Evolutionary conservation across 2,797 vertebrate species (phyloP).

Genomic region (Melanotaenia boesemani): DNA sequence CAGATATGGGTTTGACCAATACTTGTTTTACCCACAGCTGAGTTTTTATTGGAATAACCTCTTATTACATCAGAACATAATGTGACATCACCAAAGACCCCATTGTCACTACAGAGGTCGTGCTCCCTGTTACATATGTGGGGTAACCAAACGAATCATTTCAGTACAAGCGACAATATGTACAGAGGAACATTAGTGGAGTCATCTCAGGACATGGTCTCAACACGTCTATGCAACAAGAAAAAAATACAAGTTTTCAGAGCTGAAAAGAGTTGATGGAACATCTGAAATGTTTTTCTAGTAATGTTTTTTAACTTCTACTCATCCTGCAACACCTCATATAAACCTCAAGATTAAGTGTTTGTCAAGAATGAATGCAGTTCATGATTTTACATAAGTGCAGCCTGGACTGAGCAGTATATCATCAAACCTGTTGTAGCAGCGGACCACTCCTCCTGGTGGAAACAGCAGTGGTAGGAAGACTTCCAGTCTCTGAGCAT

Average conservation of each 20-base stretch:
- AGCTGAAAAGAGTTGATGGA: not conserved
- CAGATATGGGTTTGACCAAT: slow-evolving; percentile 16
- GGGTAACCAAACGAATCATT: not conserved
- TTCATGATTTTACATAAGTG: slow-evolving; percentile 41
- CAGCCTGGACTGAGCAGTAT: slow-evolving; percentile 54
- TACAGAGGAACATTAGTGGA: slow-evolving; percentile 8
- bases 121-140: slow-evolving; percentile 44
- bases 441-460: slow-evolving; percentile 55
- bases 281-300: not conserved
- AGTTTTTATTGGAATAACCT: slow-evolving; percentile 34
- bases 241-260: slow-evolving; percentile 7
- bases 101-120: slow-evolving; percentile 35
- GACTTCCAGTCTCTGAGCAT: slow-evolving; percentile 64
- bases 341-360: slow-evolving; percentile 13
- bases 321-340: not conserved
- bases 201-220: not conserved
- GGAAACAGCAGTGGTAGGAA: slow-evolving; percentile 59
- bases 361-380: slow-evolving; percentile 29
- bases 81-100: slow-evolving; percentile 37
- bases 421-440: slow-evolving; percentile 81
- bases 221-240: not conserved
- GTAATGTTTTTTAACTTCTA: not conserved
- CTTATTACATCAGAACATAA: slow-evolving; percentile 58
- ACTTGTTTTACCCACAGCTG: slow-evolving; percentile 26
- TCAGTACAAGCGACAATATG: not conserved